Base-by-base conservation (phyloP, 2,797 vertebrate species). In the Tragelaphus oryx region DNA sequence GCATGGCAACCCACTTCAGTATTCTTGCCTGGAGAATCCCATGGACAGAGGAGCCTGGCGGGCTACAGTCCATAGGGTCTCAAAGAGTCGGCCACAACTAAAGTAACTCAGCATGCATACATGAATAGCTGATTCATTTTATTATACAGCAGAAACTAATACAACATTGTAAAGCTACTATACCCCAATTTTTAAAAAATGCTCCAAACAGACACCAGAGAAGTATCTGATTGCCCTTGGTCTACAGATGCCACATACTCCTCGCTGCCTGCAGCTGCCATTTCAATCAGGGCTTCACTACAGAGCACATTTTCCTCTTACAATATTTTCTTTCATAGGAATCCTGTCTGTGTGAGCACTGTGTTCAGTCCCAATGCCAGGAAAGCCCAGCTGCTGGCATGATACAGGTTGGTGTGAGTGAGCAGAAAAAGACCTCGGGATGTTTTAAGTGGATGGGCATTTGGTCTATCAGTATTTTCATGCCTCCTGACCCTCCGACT, bases 261-360 rank as follows among this genome's bases (percentile, higher is more conserved):
- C 59, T 94, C 4, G 0, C 71, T 30, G 78, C 57, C 80, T 91
- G 89, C 60, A 89, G 59, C 30, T 96, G 93, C 59, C 93, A 37
- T 93, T 84, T 84, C 95, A 65, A 91, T 80, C 37, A 12, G 28
- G 84, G 26, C 33, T 57, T 87, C 60, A 8, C 59, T 50, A 52
- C 80, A 55, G n/a, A 94, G 83, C 50, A 93, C 71, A 76, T 41
- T 68, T 86, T 82, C 89, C 89, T 46, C 91, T 82, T 78, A 41
- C 95, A 86, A 74, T 89, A 50, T 85, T 84, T 90, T 85, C 79
- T 87, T 59, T 91, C 79, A 26, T 41, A 68, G 71, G 30, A 37
- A 65, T 89, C 50, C 62, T 41, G 30, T 59, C 80, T 55, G n/a
- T 13, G 30, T 59, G 82, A 82, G 62, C 76, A 46, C 28, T 12